Conservation (phyloP, 2,888 invertebrate species). For the Bombyx huttoni region DNA sequence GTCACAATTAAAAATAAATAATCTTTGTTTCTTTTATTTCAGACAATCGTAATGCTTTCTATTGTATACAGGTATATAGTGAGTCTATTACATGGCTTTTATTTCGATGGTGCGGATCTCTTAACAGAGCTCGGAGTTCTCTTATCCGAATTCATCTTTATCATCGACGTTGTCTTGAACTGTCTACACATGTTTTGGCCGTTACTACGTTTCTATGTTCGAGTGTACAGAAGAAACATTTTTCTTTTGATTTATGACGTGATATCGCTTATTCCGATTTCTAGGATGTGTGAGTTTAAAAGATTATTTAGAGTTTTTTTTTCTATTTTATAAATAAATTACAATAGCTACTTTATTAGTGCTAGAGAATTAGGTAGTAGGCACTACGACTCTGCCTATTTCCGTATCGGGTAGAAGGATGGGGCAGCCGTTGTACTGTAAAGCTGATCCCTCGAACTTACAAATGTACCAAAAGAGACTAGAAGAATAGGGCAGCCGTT, state of each 20-base stretch:
- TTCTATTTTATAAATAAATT: no score
- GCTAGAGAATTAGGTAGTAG: no score
- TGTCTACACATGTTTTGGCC: constrained; percentile 45
- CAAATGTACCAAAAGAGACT: no score
- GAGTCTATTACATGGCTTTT: constrained; percentile 37
- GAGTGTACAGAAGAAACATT: constrained; percentile 31
- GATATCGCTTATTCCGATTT: constrained; percentile 28
- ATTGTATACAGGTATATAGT: constrained; percentile 34
- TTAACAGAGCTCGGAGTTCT: constrained; percentile 21
- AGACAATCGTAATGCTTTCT: constrained; percentile 29
- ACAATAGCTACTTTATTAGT: no score
- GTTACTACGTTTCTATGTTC: constrained; percentile 32
- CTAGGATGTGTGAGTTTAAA: constrained; percentile 32
- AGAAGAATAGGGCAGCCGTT: no score
- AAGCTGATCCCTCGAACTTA: no score
- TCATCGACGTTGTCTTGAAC: constrained; percentile 30
- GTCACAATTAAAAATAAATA: no score
- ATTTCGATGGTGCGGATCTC: constrained; percentile 10
- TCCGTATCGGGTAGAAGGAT: no score
- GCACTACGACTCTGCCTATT: no score
- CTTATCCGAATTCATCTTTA: constrained; percentile 28
- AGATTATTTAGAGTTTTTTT: no score
- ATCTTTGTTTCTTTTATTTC: constrained; percentile 13
- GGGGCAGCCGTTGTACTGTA: no score
- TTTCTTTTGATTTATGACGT: constrained; percentile 31